Base-by-base conservation (phyloP, 2,113 vertebrate species). In the Lamprotornis superbus region DNA sequence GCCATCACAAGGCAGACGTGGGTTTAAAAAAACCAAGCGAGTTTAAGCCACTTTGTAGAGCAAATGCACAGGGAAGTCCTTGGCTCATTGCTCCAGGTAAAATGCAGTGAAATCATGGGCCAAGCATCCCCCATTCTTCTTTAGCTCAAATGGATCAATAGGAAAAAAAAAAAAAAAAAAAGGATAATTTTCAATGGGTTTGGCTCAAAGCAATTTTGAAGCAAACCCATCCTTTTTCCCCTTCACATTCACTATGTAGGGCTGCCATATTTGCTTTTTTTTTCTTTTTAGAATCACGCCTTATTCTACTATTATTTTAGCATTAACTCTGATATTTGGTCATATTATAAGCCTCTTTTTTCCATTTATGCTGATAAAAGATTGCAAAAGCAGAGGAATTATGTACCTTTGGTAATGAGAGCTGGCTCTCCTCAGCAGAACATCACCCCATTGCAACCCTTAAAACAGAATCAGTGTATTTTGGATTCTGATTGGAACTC, bases 111-210 rank as follows among this genome's bases (percentile, higher is more conserved):
- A 79, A 78, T 31, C 8, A 3, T 0, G 3, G 4, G 7, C 30
- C 37, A 53, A 57, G 8, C 12, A 13, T 37, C 16, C 2, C 21
- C 23, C 44, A 42, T 47, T 49, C 21, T 40, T 69, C 44, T 78
- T 33, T 8, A 63, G 11, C n/a, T 69, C 27, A 59, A 60, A 57
- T 25, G 5, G 4, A 33, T n/a, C 15, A 60, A 52, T 0, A 42
- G 10, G 7, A 49, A 50, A 42, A 52, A 65, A 42, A 33, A 20
- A 2, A 27, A 49, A 47, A 46, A 42, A 52, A 65, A 42, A 33
- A 18, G 2, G 0, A 0, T 5, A 3, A 12, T 25, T 78, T 71
- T 60, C 30, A 52, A 1, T 10, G 11, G 6, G 2, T 53, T 16
- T 86, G 28, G 7, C n/a, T 73, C 33, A 39, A 47, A 6, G 11